These are phyloP conservation scores for Vollenhovia emeryi DNA, from an alignment of 1,140 invertebrate species.

Conservation along the genomic window DNA sequence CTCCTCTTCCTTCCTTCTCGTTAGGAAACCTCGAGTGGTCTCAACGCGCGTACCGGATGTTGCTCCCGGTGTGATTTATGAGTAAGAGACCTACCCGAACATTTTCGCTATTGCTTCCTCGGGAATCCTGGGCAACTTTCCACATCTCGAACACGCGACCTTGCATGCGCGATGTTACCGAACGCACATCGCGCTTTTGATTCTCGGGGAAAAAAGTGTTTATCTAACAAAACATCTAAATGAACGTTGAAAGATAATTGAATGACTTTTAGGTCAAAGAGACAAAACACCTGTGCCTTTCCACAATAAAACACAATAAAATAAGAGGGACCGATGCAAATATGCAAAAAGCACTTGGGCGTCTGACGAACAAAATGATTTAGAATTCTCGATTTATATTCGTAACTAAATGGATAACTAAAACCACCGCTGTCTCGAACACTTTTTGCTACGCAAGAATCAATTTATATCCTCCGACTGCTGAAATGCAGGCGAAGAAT, in stretches of 20 bases:
- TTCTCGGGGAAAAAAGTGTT: neutral
- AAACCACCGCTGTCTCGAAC: neutral
- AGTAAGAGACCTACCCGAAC: slow-evolving; percentile 15
- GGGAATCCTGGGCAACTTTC: neutral
- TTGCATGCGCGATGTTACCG: slow-evolving; percentile 13
- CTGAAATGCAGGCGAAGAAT: neutral
- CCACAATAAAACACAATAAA: neutral
- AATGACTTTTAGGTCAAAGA: slow-evolving; percentile 2
- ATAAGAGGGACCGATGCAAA: neutral
- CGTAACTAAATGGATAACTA: slow-evolving; percentile 4
- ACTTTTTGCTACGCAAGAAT: neutral
- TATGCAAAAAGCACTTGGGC: neutral
- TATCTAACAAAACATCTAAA: slow-evolving; percentile 2
- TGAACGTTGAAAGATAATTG: slow-evolving; percentile 6
- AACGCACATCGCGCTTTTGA: neutral
- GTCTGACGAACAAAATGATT: neutral
- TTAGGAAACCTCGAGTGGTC: slow-evolving; percentile 3
- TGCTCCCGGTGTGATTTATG: slow-evolving; percentile 24
- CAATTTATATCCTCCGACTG: neutral
- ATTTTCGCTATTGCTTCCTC: slow-evolving; percentile 23
- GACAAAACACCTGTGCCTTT: neutral
- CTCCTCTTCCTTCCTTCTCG: slow-evolving; percentile 1
- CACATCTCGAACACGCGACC: neutral
- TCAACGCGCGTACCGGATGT: slow-evolving; percentile 30
- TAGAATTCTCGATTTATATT: neutral